Percentiles rank a stretch among this genome's conserved stretches.
phyloP scores from a whole-genome alignment of 2,113 vertebrate genomes.

The Phodopus roborovskii region DNA sequence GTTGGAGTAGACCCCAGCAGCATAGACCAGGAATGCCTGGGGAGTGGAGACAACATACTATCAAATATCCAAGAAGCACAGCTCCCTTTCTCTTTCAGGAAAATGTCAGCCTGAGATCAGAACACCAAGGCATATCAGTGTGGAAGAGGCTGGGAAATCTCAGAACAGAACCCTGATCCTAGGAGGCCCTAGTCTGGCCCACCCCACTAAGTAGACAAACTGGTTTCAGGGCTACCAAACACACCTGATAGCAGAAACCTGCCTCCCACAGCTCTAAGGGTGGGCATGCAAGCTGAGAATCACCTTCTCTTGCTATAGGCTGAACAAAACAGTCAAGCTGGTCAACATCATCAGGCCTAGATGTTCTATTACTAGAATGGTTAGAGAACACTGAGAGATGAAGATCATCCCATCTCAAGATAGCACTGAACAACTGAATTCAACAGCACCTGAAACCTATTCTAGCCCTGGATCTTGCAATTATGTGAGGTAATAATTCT shows the following conservation, averaged over 20 bases:
- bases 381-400: neutral
- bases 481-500: neutral
- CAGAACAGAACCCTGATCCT: neutral
- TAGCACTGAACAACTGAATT: neutral
- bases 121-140: neutral
- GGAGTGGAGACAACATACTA: neutral
- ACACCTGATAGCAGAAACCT: neutral
- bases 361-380: too few species aligned
- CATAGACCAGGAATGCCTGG: constrained; percentile 93
- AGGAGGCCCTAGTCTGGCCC: neutral
- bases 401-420: neutral
- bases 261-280: neutral
- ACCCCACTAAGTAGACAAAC: neutral
- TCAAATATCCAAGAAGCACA: constrained; percentile 1
- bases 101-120: neutral
- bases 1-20: constrained; percentile 94
- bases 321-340: neutral
- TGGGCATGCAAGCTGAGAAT: neutral
- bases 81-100: neutral
- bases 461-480: neutral
- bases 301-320: neutral
- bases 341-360: too few species aligned
- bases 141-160: neutral
- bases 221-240: neutral
- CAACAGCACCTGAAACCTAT: neutral